Percentiles rank a stretch among this genome's conserved stretches.
phyloP scores from a whole-genome alignment of 2,797 vertebrate species.

The Xyrichtys novacula region DNA sequence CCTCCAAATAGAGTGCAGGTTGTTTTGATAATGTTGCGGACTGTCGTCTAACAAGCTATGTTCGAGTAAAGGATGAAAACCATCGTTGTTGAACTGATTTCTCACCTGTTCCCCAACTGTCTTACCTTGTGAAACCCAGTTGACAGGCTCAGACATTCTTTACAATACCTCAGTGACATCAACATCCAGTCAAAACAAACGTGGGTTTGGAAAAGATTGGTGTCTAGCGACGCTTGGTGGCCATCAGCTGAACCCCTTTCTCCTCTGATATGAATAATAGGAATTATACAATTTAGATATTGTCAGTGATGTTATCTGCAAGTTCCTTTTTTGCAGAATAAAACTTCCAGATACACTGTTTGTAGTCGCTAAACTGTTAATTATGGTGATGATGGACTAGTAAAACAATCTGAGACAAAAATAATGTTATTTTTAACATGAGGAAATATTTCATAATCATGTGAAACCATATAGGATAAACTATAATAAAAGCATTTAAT shows the following conservation, averaged over 20 bases:
- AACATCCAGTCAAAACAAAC: constrained; percentile 14
- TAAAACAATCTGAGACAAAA: too few relatives aligned
- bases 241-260: not conserved
- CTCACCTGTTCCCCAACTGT: not conserved
- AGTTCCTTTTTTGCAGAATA: too few relatives aligned
- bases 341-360: too few relatives aligned
- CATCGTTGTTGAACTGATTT: not conserved
- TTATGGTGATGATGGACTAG: too few relatives aligned
- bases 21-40: not conserved
- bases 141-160: constrained; percentile 36
- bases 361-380: too few relatives aligned
- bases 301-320: not conserved
- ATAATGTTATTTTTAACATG: too few relatives aligned
- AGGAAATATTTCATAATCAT: too few relatives aligned
- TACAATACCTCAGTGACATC: constrained; percentile 39
- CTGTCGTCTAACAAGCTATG: not conserved
- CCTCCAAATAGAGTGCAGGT: not conserved
- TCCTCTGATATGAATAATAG: too few relatives aligned
- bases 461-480: too few relatives aligned
- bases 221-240: constrained; percentile 71
- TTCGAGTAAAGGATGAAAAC: not conserved
- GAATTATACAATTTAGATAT: not conserved
- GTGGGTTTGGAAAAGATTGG: not conserved
- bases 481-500: too few relatives aligned
- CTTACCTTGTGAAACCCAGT: constrained; percentile 14